A percentile compares a stretch with the other conserved stretches of the same genome.
phyloP scores from a whole-genome alignment of 2,888 invertebrate genomes.

The Synergus itoensis region DNA sequence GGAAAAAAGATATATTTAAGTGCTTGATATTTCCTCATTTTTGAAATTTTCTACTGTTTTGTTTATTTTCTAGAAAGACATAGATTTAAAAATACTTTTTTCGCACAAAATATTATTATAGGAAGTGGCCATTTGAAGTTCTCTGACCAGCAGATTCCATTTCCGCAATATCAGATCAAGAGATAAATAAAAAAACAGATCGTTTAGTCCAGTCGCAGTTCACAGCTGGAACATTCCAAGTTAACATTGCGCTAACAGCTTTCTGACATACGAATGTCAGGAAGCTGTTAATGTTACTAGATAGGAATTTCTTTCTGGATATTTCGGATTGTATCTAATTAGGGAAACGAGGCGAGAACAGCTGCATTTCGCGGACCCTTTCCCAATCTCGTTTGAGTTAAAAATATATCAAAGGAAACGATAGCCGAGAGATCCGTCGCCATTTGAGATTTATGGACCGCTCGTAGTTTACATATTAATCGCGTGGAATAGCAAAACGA shows the following conservation, averaged over 20 bases:
- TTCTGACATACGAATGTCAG: slow-evolving; percentile 35
- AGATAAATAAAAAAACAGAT: neutral
- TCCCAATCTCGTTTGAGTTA: slow-evolving; percentile 18
- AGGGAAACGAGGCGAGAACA: slow-evolving; percentile 41
- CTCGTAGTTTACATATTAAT: slow-evolving; percentile 39
- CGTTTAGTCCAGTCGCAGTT: slow-evolving; percentile 7
- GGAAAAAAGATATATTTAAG: neutral
- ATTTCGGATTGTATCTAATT: slow-evolving; percentile 40
- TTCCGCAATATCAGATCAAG: neutral
- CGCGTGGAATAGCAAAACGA: slow-evolving; percentile 7
- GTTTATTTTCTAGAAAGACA: too few species aligned
- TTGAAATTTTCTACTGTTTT: neutral
- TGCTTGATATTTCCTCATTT: neutral
- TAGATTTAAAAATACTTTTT: too few species aligned
- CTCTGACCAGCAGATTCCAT: neutral
- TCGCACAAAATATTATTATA: neutral
- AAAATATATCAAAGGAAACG: slow-evolving; percentile 36
- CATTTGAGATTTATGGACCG: slow-evolving; percentile 14
- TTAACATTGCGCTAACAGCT: slow-evolving; percentile 36
- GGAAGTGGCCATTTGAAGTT: neutral
- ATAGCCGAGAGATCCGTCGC: slow-evolving; percentile 4
- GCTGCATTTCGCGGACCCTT: slow-evolving; percentile 19
- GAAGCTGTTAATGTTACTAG: slow-evolving; percentile 30
- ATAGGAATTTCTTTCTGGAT: slow-evolving; percentile 16
- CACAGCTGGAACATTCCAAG: slow-evolving; percentile 38